Evolutionary conservation across 2,797 vertebrate species (phyloP), one percentile per base, ranked within the genome.

Genomic region (Microchirus variegatus): DNA sequence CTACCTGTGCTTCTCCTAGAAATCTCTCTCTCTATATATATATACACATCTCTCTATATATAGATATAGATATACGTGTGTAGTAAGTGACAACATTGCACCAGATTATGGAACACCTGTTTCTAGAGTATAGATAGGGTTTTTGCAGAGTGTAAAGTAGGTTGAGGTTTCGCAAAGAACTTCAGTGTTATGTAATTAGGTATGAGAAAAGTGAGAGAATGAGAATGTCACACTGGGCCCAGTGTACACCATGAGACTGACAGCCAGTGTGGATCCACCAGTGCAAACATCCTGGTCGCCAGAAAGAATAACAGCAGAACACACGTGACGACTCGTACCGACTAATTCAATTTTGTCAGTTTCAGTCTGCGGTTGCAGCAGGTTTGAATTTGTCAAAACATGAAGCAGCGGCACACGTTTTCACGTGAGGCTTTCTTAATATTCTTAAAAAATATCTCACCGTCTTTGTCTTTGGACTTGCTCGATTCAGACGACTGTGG

Each of bases 381-480:
- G 41, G 45, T 26, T 7, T 35, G 8, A 45, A 35, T 51, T 45
- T 59, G 26, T 35, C 16, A 4, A 9, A 18, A 15, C 4, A 56
- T 45, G 4, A 35, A 40, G 61, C 9, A 40, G 10, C 55, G 1
- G 44, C 51, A n/a, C 8, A 70, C n/a, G n/a, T 56, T 48, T 31
- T 9, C 18, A 38, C 26, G 9, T 2, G 7, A 0, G 10, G 15
- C 10, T 19, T 17, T 46, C 1, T 37, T 31, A 8, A 13, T 12
- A 40, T 0, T 41, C n/a, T n/a, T n/a, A n/a, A 37, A 63, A 47
- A 5, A 13, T 3, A 43, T 43, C 91, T 90, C 90, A 97, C 96
- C 96, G 75, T 95, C 94, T 94, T 89, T 94, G 61, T 94, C 89
- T 87, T 93, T 94, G 90, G 87, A 75, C 89, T 96, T 96, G 80